Conservation (phyloP, 2,797 vertebrate species). For the Margarornis squamiger region DNA sequence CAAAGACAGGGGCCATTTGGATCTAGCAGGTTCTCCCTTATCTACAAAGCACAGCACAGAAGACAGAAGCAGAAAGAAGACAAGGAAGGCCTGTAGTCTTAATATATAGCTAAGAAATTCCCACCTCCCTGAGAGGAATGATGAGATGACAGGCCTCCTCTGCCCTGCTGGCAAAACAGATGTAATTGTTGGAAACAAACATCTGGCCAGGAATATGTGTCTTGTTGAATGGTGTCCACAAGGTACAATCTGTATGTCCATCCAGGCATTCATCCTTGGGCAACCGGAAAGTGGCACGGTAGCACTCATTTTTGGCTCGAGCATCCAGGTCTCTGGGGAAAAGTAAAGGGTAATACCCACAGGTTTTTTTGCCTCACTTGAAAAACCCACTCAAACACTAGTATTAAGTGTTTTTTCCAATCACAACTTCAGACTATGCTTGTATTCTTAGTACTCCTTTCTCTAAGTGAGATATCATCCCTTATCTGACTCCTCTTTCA, state of each 20-base stretch:
- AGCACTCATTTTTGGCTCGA: slow-evolving; percentile 92
- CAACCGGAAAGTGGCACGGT: slow-evolving; percentile 88
- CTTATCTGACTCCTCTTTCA: slow-evolving; percentile 26
- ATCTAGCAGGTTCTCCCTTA: not conserved
- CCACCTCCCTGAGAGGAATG: slow-evolving; percentile 93
- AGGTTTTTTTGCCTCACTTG: not conserved
- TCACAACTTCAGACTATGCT: not conserved
- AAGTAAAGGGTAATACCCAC: not conserved
- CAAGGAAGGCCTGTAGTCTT: not conserved
- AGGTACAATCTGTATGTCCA: slow-evolving; percentile 93
- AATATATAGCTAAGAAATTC: not conserved
- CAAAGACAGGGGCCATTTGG: not conserved
- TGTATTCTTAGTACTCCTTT: slow-evolving; percentile 2
- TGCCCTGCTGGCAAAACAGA: slow-evolving; percentile 94
- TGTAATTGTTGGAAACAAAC: slow-evolving; percentile 97
- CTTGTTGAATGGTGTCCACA: slow-evolving; percentile 95
- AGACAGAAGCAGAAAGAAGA: not conserved
- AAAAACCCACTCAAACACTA: not conserved
- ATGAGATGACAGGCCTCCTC: slow-evolving; percentile 94
- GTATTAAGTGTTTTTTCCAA: not conserved
- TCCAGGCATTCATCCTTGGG: slow-evolving; percentile 92
- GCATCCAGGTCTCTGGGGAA: slow-evolving; percentile 90
- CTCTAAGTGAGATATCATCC: slow-evolving; percentile 41
- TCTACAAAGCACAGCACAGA: not conserved
- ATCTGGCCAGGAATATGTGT: slow-evolving; percentile 94